Conservation (phyloP, 2,797 vertebrate species). For the Esox masquinongy region DNA sequence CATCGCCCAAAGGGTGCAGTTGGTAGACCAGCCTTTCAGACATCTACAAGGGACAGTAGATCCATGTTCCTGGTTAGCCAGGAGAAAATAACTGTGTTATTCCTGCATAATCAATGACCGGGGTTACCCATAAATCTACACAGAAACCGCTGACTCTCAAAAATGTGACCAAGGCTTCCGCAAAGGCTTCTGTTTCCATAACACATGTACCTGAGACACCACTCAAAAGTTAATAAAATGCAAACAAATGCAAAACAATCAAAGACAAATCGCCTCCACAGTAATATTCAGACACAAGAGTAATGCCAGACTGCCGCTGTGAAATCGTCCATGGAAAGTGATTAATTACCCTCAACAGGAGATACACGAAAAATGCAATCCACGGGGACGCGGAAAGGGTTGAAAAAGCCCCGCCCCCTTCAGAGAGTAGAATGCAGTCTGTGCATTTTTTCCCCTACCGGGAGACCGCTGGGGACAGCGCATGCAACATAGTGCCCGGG, state of each 20-base stretch:
- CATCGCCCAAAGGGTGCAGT: too few relatives aligned
- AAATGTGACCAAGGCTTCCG: not conserved
- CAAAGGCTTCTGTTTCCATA: not conserved
- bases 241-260: not conserved
- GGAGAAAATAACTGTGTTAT: too few relatives aligned
- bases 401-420: not conserved
- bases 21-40: too few relatives aligned
- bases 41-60: too few relatives aligned
- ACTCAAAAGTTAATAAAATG: not conserved
- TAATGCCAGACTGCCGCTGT: not conserved
- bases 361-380: slow-evolving; percentile 9
- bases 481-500: not conserved
- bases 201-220: not conserved
- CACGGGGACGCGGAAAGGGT: not conserved
- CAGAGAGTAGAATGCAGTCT: slow-evolving; percentile 4
- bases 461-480: not conserved
- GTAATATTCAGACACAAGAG: not conserved
- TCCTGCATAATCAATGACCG: too few relatives aligned
- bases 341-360: not conserved
- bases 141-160: not conserved
- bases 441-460: not conserved
- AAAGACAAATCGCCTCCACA: not conserved
- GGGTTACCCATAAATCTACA: not conserved
- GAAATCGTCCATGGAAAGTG: not conserved
- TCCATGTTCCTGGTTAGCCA: too few relatives aligned